These are phyloP conservation scores for Taxidea taxus DNA, from an alignment of 2,113 vertebrate species.

Conservation along the genomic window DNA sequence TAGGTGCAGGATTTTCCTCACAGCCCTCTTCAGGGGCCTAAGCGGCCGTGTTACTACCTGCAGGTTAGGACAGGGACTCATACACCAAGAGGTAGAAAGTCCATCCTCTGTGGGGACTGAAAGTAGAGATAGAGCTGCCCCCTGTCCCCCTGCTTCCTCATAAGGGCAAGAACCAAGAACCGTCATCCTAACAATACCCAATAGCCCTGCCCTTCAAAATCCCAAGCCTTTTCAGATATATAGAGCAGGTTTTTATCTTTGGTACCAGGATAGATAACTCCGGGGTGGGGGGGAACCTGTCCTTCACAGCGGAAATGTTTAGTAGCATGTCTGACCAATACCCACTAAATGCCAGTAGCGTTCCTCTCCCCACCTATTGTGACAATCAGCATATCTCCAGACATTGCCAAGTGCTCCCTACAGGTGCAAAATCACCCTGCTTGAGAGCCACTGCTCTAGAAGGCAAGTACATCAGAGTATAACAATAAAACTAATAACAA, in stretches of 20 bases:
- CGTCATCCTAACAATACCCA: fast-evolving
- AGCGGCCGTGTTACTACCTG: neutral
- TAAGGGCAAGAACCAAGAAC: neutral
- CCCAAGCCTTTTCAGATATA: neutral
- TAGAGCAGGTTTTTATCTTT: neutral
- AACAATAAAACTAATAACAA: neutral
- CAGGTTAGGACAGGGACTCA: too few species aligned
- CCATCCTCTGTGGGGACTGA: neutral
- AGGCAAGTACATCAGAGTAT: neutral
- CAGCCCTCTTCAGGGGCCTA: neutral
- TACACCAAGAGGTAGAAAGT: fast-evolving
- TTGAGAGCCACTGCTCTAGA: neutral
- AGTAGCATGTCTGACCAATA: neutral
- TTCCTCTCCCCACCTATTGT: neutral
- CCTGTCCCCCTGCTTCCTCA: neutral
- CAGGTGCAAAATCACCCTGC: neutral
- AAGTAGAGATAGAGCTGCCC: neutral
- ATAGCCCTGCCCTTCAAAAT: neutral
- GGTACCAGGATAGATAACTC: too few species aligned
- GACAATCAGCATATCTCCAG: neutral
- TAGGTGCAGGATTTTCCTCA: neutral
- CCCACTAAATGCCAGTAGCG: neutral
- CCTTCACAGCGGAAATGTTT: neutral
- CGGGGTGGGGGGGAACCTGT: neutral
- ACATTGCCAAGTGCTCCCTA: neutral